These are phyloP conservation scores for Anseranas semipalmata DNA, from an alignment of 2,113 vertebrate genomes.

Conservation along the genomic window DNA sequence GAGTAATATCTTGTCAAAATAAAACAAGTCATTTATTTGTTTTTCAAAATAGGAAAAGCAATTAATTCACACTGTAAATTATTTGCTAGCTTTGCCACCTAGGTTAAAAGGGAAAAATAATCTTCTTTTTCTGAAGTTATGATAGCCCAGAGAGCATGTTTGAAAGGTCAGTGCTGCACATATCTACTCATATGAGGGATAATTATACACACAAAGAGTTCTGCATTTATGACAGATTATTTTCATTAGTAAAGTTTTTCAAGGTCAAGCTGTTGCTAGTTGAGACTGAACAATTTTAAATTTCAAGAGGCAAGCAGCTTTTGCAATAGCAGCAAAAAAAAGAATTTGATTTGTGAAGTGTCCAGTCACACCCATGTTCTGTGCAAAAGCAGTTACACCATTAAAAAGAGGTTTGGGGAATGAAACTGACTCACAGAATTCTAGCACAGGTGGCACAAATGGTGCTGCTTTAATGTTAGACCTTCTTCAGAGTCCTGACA, in stretches of 20 bases:
- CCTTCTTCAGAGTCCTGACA: background rate
- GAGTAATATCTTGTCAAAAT: background rate
- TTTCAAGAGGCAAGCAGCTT: background rate
- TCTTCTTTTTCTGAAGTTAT: background rate
- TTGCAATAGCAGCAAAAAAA: background rate
- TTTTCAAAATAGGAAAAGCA: background rate
- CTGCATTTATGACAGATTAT: background rate
- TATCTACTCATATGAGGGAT: background rate
- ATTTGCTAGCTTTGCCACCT: background rate
- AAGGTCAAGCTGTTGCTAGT: background rate
- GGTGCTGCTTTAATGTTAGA: background rate
- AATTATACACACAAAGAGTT: background rate
- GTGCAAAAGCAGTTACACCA: background rate
- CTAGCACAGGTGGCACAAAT: background rate
- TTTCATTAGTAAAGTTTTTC: background rate
- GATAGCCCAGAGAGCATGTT: background rate
- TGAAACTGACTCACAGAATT: background rate
- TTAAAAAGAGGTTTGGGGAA: background rate
- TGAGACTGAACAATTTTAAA: background rate
- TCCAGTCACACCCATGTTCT: background rate
- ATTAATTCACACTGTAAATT: background rate
- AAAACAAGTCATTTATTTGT: background rate
- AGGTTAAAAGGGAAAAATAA: background rate
- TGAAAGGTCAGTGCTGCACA: constrained; percentile 9
- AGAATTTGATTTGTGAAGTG: background rate